Base-by-base conservation (phyloP, 2,888 invertebrate species). In the Petrolisthes manimaculis region DNA sequence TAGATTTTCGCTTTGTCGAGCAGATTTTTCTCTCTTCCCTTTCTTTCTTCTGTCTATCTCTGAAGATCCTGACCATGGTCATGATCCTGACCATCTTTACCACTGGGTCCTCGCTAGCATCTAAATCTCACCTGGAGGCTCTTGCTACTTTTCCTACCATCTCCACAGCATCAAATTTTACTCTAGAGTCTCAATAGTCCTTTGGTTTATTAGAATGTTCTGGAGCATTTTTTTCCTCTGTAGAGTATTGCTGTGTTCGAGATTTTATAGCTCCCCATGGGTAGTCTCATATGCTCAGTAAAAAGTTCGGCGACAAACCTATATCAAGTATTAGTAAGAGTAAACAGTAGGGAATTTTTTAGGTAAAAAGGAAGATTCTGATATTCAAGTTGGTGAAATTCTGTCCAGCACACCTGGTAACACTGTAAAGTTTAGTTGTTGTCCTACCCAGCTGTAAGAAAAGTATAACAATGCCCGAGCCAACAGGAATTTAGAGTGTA, bases 1-100 rank as follows among this genome's bases (percentile, higher is more conserved):
- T 51, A 8, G 24, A 12, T 5, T 18, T 51, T 14, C 51, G 69
- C 83, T 55, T 83, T 71, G 3, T 55, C 12, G 18, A 53, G 53
- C 69, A 83, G 69, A 5, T 83, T 83, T 37, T 69, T n/a, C 83
- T 83, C 51, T 83, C 83, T 51, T 83, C 83, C 21, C 83, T 83
- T 56, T 83, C 83, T 51, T 83, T 83, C 69, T 69, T 83, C n/a
- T 51, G 2, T 53, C 83, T 83, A 53, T 83, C 83, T n/a, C 83
- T 71, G 69, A 69, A 69, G 37, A 83, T 55, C 18, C 4, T 83
- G 69, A 83, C 69, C 6, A 51, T 80, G n/a, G n/a, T n/a, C n/a
- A n/a, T n/a, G 37, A 83, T 55, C 18, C 4, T 83, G 69, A 83
- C 69, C 6, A 51, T 80, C 51, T 83, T 80, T 21, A 24, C 56